phyloP scores from a whole-genome alignment of 2,113 vertebrate species.

The Sisor rabdophorus region DNA sequence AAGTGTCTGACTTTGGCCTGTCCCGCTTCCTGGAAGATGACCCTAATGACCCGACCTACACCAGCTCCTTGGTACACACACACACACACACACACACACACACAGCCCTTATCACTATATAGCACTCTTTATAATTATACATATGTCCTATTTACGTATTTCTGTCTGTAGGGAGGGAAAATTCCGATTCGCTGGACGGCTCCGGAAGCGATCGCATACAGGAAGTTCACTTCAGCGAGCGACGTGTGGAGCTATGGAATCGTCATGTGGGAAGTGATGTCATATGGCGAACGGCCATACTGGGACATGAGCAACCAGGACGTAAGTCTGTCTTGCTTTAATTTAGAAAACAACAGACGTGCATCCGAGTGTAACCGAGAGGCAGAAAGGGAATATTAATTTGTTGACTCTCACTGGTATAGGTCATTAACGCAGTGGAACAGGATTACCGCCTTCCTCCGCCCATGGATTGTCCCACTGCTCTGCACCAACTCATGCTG shows the following conservation, averaged over 20 bases:
- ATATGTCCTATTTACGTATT: constrained; percentile 6
- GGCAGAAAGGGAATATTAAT: neutral
- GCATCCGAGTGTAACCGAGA: neutral
- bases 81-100: constrained; percentile 1
- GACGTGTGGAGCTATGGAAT: constrained; percentile 98
- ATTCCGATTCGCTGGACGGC: constrained; percentile 98
- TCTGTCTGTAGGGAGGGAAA: constrained; percentile 82
- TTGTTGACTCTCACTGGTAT: neutral
- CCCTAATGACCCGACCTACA: constrained; percentile 89
- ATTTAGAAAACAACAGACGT: neutral
- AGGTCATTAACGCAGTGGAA: constrained; percentile 98
- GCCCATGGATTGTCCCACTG: constrained; percentile 98
- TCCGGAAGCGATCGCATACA: constrained; percentile 93
- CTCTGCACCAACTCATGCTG: constrained; percentile 94
- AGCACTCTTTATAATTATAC: neutral
- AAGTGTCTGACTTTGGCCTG: constrained; percentile 93
- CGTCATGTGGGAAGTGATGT: constrained; percentile 99
- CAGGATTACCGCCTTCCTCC: constrained; percentile 96
- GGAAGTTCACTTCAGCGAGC: constrained; percentile 96
- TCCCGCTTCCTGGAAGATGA: constrained; percentile 95
- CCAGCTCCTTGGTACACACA: constrained; percentile 86
- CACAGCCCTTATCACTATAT: neutral
- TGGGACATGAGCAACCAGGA: constrained; percentile 99
- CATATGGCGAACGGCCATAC: constrained; percentile 93
- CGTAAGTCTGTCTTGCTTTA: constrained; percentile 68